Percentiles rank a stretch among this genome's conserved stretches.
Evolutionary conservation across 2,113 vertebrate species (phyloP).

Genomic region (Spea multiplicata): DNA sequence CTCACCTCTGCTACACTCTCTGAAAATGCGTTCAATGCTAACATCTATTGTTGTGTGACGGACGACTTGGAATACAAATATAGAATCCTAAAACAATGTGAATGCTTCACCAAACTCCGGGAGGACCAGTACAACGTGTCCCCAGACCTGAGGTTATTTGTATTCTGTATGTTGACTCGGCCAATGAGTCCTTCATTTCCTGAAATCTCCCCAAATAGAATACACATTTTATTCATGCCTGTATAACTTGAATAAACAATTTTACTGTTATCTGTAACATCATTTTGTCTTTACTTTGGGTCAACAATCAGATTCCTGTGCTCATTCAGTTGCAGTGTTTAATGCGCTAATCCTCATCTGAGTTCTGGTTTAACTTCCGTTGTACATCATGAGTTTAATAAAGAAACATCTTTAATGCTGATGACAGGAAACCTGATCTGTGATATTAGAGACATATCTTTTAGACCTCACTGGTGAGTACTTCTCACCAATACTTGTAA

Average conservation of each 20-base stretch:
- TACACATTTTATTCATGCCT: background rate
- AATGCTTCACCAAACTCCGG: too few relatives aligned
- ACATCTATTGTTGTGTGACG: too few relatives aligned
- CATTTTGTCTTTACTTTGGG: background rate
- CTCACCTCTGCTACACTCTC: too few relatives aligned
- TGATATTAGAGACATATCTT: conserved; percentile 12
- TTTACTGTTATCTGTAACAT: background rate
- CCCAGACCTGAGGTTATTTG: too few relatives aligned
- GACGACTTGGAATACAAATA: too few relatives aligned
- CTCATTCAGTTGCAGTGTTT: background rate
- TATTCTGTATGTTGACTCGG: too few relatives aligned
- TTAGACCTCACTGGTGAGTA: background rate
- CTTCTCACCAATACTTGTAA: conserved; percentile 22
- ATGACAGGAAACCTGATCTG: conserved; percentile 24
- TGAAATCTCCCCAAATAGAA: background rate
- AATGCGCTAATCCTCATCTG: conserved; percentile 17
- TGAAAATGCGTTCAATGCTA: too few relatives aligned
- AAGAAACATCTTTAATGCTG: conserved; percentile 9
- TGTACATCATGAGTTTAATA: background rate
- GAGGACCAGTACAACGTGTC: too few relatives aligned
- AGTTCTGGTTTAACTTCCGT: conserved; percentile 4
- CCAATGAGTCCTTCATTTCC: too few relatives aligned
- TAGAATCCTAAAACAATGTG: too few relatives aligned
- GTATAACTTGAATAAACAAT: background rate
- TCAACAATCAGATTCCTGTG: background rate